phyloP scores from a whole-genome alignment of 2,113 vertebrate genomes.

The Oryctolagus cuniculus region DNA sequence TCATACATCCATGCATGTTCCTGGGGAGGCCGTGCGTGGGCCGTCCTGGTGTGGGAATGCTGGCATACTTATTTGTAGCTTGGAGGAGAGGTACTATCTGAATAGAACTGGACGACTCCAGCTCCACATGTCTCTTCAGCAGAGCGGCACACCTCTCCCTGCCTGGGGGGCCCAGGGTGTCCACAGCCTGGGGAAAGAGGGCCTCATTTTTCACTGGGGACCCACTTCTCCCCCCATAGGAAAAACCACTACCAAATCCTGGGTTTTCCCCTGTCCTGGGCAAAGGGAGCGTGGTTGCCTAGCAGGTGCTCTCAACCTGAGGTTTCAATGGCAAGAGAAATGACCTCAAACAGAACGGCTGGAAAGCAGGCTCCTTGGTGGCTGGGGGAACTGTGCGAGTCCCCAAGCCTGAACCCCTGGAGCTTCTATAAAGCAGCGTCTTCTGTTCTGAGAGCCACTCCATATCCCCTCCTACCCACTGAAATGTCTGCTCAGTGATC shows the following conservation, averaged over 20 bases:
- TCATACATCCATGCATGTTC: neutral
- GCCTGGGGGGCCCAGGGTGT: neutral
- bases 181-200: neutral
- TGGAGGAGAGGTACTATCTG: neutral
- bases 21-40: neutral
- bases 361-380: neutral
- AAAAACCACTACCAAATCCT: neutral
- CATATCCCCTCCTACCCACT: neutral
- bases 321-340: neutral
- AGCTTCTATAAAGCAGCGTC: slow-evolving; percentile 10
- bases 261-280: neutral
- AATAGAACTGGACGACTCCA: neutral
- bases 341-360: neutral
- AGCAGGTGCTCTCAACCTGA: slow-evolving; percentile 4
- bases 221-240: neutral
- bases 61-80: neutral
- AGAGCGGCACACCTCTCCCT: neutral
- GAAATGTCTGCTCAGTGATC: slow-evolving; percentile 45
- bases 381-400: neutral
- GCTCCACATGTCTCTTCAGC: neutral
- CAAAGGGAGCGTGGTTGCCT: neutral
- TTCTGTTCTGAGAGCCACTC: neutral
- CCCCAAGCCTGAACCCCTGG: neutral
- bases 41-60: neutral
- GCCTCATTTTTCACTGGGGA: neutral